These are phyloP conservation scores for Exaiptasia diaphana DNA, from an alignment of 64 coral and sea anemone species.

Conservation along the genomic window DNA sequence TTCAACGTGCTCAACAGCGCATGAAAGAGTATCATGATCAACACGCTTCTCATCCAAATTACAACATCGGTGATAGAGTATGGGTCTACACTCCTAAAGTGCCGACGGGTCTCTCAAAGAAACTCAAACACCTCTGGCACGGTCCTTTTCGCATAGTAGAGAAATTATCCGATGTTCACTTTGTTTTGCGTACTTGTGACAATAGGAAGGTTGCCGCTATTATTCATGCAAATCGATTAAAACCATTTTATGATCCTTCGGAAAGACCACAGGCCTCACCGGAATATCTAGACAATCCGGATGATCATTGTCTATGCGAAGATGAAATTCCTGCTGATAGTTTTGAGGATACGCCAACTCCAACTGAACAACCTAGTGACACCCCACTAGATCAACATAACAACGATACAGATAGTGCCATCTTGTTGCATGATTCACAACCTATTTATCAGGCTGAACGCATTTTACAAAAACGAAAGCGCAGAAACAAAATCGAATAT, in stretches of 20 bases:
- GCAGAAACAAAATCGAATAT: not conserved
- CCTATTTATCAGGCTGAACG: not conserved
- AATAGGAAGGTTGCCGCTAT: not conserved
- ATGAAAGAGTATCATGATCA: not conserved
- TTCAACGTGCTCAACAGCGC: too few species aligned
- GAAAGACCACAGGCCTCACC: constrained; percentile 21
- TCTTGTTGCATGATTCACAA: not conserved
- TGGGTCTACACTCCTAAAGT: constrained; percentile 57
- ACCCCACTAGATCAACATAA: not conserved
- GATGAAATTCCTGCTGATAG: too few species aligned
- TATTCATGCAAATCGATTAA: constrained; percentile 36
- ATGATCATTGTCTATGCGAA: too few species aligned
- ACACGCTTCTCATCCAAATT: not conserved
- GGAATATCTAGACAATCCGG: not conserved
- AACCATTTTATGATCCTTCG: constrained; percentile 29
- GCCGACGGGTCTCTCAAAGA: constrained; percentile 18
- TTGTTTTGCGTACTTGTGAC: not conserved
- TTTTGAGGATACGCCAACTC: not conserved
- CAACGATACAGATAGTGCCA: not conserved
- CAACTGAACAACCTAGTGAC: not conserved
- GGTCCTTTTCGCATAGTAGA: constrained; percentile 36
- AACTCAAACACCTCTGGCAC: not conserved
- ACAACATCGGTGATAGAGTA: constrained; percentile 7
- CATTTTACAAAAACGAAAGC: not conserved
- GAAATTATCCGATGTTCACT: constrained; percentile 13